A percentile compares a stretch with the other conserved stretches of the same genome.
phyloP scores from a whole-genome alignment of 2,888 invertebrate species.

The Hydraecia micacea region DNA sequence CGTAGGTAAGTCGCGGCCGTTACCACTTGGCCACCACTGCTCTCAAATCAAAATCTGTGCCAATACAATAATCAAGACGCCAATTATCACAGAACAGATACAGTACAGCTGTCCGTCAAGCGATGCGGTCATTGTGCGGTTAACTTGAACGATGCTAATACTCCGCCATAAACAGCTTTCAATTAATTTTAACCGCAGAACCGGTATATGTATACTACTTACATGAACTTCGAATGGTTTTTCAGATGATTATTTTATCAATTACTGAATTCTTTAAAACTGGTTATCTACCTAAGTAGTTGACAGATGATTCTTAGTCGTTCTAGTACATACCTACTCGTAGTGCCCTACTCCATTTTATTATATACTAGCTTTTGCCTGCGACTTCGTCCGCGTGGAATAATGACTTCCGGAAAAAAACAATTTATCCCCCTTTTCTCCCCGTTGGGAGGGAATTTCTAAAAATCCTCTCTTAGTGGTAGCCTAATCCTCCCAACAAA shows the following conservation, averaged over 20 bases:
- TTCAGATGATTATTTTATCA: conserved; percentile 2
- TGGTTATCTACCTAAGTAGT: not conserved
- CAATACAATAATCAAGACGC: conserved; percentile 39
- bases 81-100: conserved; percentile 30
- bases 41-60: too few relatives aligned
- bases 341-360: not conserved
- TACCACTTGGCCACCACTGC: too few relatives aligned
- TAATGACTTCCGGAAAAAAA: too few relatives aligned
- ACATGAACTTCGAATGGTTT: not conserved
- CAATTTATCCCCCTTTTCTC: too few relatives aligned
- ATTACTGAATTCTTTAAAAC: conserved; percentile 19
- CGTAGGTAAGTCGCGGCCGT: too few relatives aligned
- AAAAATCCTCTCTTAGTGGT: too few relatives aligned
- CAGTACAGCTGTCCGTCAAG: conserved; percentile 14
- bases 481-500: too few relatives aligned
- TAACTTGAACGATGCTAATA: conserved; percentile 5
- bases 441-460: too few relatives aligned
- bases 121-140: conserved; percentile 33
- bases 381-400: too few relatives aligned
- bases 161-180: conserved; percentile 24
- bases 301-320: not conserved
- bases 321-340: not conserved
- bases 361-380: too few relatives aligned
- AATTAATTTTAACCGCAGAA: conserved; percentile 52
- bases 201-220: conserved; percentile 42